Evolutionary conservation across 1,140 invertebrate genomes (phyloP), one percentile per base, ranked within the genome.

Genomic region (Philopotamus ludificatus): DNA sequence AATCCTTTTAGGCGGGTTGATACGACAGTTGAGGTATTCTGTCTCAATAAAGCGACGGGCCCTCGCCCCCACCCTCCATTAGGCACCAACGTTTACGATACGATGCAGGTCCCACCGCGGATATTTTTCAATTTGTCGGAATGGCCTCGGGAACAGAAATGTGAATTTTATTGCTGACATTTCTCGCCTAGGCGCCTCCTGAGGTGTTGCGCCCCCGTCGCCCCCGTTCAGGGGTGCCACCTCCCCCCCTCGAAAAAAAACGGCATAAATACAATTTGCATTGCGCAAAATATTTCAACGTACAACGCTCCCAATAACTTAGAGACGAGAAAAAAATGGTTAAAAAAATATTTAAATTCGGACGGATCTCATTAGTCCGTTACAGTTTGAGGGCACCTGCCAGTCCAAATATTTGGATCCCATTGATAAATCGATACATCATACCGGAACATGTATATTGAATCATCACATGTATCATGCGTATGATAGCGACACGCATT

Each of bases 101-200:
- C 51, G 45, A 62, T 51, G 23, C 22, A 50, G 28, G 60, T 50
- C 28, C 60, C 41, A 47, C 71, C 72, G 72, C 71, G 62, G 74
- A 73, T 74, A 75, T 75, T 77, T 79, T 79, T 77, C 76, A 79
- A 78, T 79, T 77, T 77, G 72, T 47, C 58, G 34, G 62, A 77
- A 78, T 73, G 74, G 74, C 71, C 72, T 72, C 65, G 71, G 73
- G 60, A 69, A 69, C 67, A 69, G 67, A 69, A 69, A 69, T 69
- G 67, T 63, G 67, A 68, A 68, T 68, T 68, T 68, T 68, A 68
- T 68, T 68, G 67, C 63, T 69, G 67, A 69, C 67, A 69, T 69
- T 69, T 69, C 67, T 69, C 67, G 73, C 74, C 68, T 71, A 76
- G 75, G 76, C 76, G 76, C 77, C 79, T 77, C 75, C 76, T 78